Conservation (phyloP, 2,797 vertebrate genomes). For the Lepilemur ruficaudatus region DNA sequence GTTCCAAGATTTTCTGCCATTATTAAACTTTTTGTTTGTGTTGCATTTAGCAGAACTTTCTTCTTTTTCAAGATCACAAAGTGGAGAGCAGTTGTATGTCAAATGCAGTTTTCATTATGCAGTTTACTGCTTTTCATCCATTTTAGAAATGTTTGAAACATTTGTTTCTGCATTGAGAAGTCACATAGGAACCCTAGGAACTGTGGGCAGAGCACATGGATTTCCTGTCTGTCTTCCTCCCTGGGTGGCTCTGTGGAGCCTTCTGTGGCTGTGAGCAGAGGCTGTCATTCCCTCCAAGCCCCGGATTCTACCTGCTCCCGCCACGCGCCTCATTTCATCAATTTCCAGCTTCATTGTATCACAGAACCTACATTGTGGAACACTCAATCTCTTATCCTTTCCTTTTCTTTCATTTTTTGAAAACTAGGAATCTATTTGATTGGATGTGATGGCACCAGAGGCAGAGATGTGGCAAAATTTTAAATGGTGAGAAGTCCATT, state of each 20-base stretch:
- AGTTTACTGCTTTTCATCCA: background rate
- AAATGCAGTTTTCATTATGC: background rate
- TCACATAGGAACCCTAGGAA: background rate
- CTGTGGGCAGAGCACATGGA: background rate
- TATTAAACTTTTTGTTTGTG: background rate
- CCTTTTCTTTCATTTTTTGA: background rate
- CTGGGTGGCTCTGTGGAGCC: background rate
- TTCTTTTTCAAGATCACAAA: background rate
- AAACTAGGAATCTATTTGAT: slow-evolving; percentile 51
- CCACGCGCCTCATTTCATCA: slow-evolving; percentile 9
- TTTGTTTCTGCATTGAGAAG: background rate
- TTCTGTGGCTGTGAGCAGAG: fast-evolving
- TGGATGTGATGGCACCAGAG: slow-evolving; percentile 55
- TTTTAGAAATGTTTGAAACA: background rate
- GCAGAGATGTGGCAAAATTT: slow-evolving; percentile 60
- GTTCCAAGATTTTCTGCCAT: background rate
- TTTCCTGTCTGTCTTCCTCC: background rate
- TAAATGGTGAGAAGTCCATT: slow-evolving; percentile 70
- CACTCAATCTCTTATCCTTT: slow-evolving; percentile 51
- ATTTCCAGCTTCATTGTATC: slow-evolving; percentile 37
- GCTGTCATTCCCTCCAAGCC: background rate
- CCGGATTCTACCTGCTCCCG: background rate
- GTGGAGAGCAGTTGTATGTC: background rate
- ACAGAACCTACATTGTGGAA: slow-evolving; percentile 30
- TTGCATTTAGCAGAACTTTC: background rate